Percentiles rank a stretch among this genome's conserved stretches.
Conservation (phyloP, 2,797 vertebrate genomes). For the Sus cebifrons region DNA sequence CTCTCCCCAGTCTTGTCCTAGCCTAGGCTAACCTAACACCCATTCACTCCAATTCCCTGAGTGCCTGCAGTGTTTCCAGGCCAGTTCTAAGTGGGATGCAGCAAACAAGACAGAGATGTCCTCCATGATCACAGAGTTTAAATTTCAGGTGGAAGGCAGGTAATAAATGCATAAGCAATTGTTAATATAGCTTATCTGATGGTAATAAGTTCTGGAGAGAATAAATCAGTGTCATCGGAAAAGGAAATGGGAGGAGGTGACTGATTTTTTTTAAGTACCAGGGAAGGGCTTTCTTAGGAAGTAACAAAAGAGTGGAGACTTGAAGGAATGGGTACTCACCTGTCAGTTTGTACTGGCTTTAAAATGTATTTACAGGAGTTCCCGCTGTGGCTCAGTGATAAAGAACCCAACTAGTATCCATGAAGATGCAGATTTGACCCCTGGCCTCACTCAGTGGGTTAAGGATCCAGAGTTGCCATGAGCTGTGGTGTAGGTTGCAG, state of each 20-base stretch:
- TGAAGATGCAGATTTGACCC: too few relatives aligned
- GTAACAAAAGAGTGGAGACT: background rate
- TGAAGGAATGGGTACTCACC: background rate
- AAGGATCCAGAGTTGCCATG: too few relatives aligned
- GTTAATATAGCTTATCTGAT: background rate
- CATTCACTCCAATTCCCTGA: background rate
- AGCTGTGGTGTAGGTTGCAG: too few relatives aligned
- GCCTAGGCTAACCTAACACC: background rate
- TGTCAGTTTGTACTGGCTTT: background rate
- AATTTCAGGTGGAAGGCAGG: background rate
- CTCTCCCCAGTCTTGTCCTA: background rate
- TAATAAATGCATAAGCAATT: background rate
- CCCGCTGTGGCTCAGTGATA: too few relatives aligned
- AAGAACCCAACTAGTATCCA: too few relatives aligned
- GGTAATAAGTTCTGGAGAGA: background rate
- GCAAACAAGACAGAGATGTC: background rate
- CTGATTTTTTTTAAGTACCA: background rate
- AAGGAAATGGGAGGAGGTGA: background rate
- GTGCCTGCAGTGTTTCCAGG: background rate
- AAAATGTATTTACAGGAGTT: background rate
- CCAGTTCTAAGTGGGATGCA: background rate
- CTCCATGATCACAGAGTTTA: background rate
- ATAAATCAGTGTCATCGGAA: background rate
- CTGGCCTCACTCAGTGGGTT: too few relatives aligned
- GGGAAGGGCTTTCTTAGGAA: background rate